Conservation (phyloP, 2,888 invertebrate genomes). For the Euspilapteryx auroguttella region DNA sequence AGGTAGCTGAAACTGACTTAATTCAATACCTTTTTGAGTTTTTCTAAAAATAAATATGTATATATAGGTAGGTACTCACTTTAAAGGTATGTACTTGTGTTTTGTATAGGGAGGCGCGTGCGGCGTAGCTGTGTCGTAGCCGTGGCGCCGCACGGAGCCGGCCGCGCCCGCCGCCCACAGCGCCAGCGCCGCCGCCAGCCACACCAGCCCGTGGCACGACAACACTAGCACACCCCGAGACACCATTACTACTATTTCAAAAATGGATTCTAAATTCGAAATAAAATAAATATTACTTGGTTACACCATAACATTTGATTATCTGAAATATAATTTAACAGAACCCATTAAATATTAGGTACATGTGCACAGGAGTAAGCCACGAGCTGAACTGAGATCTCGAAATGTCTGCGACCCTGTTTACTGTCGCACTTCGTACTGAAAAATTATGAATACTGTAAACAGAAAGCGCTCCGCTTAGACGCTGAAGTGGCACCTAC, state of each 20-base stretch:
- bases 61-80: too few relatives aligned
- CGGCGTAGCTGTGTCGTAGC: constrained; percentile 46
- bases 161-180: constrained; percentile 22
- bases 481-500: constrained; percentile 27
- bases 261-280: constrained; percentile 4
- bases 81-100: constrained; percentile 40
- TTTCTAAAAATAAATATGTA: too few relatives aligned
- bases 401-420: constrained; percentile 23
- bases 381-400: constrained; percentile 27
- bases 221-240: constrained; percentile 21
- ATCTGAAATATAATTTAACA: too few relatives aligned
- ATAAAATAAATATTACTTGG: constrained; percentile 7
- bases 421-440: constrained; percentile 34
- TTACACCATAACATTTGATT: too few relatives aligned
- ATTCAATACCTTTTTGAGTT: too few relatives aligned
- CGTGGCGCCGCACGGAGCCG: constrained; percentile 22
- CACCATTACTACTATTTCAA: constrained; percentile 16
- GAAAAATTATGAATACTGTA: constrained; percentile 36
- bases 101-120: constrained; percentile 29
- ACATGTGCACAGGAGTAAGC: constrained; percentile 21
- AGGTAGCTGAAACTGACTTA: too few relatives aligned
- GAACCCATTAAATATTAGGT: constrained; percentile 8
- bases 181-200: constrained; percentile 25
- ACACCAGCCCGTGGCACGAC: constrained; percentile 30
- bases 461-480: constrained; percentile 28